Base-by-base conservation (phyloP, 2,888 invertebrate genomes). In the Sminthurides aquaticus region DNA sequence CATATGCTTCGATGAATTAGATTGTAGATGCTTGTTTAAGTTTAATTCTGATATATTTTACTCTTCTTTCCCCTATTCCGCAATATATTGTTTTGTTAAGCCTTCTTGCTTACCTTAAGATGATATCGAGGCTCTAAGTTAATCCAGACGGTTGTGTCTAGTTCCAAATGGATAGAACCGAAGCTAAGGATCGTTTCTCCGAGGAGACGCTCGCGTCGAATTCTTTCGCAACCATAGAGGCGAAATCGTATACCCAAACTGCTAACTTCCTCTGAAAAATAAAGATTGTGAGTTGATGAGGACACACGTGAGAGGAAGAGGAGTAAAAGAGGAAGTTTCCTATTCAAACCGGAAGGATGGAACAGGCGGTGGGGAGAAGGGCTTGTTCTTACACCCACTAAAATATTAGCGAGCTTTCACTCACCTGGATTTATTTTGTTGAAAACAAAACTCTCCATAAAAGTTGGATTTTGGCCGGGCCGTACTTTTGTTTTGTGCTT, bases 401-500 rank as follows among this genome's bases (percentile, higher is more conserved):
- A n/a, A n/a, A n/a, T n/a, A n/a, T n/a, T n/a, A n/a, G n/a, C n/a
- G n/a, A n/a, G n/a, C n/a, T n/a, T n/a, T n/a, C n/a, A n/a, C n/a
- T 75, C 77, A 87, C 88, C 87, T 78, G 91, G 91, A 81, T 91
- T 91, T 48, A 95, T 91, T 77, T 93, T 88, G 78, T 88, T 91
- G 74, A 95, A 84, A 52, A 92, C 84, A 79, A 95, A 94, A 76
- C 91, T 89, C 78, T 96, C 95, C 87, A 94, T 90, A 77, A 89
- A 95, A 77, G 91, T 90, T 0, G 95, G 94, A 78, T 88, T 90
- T 76, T 91, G 90, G 0, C 94, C 94, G 64, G 89, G 87, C 65
- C 93, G 85, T 69, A 94, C 91, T 80, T 94, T 92, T 26, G 94
- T 94, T 80, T 95, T 95, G 79, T 90, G 90, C 76, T 93, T 91